Percentiles rank a stretch among this genome's conserved stretches.
These are phyloP conservation scores for Aurelia aurita DNA, from an alignment of 30 jellyfish, hydroid and myxozoan species.

Conservation along the genomic window DNA sequence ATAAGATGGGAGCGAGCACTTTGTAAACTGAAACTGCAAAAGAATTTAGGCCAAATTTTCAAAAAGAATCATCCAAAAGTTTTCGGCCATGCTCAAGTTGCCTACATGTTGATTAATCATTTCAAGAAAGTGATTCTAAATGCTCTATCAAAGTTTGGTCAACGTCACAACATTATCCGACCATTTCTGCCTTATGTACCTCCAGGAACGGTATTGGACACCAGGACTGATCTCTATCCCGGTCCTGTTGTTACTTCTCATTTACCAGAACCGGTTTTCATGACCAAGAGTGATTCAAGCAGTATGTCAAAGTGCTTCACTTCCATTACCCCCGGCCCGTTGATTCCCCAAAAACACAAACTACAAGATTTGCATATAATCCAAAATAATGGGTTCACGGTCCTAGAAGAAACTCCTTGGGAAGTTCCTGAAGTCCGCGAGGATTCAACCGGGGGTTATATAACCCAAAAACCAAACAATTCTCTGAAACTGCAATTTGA, in stretches of 20 bases:
- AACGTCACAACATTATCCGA: neutral
- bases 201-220: neutral
- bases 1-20: constrained; percentile 54
- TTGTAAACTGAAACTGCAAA: constrained; percentile 16
- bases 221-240: neutral
- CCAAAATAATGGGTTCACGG: constrained; percentile 63
- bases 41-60: constrained; percentile 30
- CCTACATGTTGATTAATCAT: constrained; percentile 60
- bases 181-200: neutral
- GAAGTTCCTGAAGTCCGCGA: constrained; percentile 65
- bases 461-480: constrained; percentile 18
- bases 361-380: constrained; percentile 37
- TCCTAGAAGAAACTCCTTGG: constrained; percentile 60
- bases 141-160: neutral
- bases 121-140: constrained; percentile 44
- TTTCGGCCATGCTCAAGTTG: constrained; percentile 94
- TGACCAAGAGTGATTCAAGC: constrained; percentile 22
- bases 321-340: constrained; percentile 71
- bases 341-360: constrained; percentile 62
- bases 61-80: constrained; percentile 87
- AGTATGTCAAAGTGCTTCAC: constrained; percentile 71
- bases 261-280: constrained; percentile 52
- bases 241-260: neutral
- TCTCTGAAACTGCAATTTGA: constrained; percentile 40
- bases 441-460: constrained; percentile 88